Evolutionary conservation across 1,140 invertebrate species (phyloP).

Genomic region (Medauroidea extradentata): DNA sequence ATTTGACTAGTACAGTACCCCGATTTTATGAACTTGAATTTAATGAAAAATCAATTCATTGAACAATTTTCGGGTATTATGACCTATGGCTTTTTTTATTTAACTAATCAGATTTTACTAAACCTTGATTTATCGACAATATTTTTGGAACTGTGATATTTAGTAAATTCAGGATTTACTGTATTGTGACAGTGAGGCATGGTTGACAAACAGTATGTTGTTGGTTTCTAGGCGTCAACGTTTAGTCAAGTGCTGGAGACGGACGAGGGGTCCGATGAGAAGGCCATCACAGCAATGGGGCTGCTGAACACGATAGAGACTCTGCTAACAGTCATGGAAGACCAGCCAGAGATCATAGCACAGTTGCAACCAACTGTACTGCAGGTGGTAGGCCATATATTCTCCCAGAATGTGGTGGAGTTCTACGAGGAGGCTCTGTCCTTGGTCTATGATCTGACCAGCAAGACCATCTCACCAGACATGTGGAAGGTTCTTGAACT

Average conservation of each 20-base stretch:
- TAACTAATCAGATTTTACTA: too few relatives aligned
- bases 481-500: conserved; percentile 96
- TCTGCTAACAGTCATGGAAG: conserved; percentile 89
- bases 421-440: conserved; percentile 96
- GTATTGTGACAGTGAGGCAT: too few relatives aligned
- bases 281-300: conserved; percentile 96
- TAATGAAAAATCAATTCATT: too few relatives aligned
- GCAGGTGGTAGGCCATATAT: conserved; percentile 83
- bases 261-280: conserved; percentile 90
- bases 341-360: conserved; percentile 81
- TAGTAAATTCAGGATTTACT: too few relatives aligned
- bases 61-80: too few relatives aligned
- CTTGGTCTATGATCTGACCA: conserved; percentile 87
- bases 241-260: conserved; percentile 82
- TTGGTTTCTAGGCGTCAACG: conserved; percentile 64
- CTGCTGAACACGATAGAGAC: conserved; percentile 96
- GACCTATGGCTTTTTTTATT: too few relatives aligned
- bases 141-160: too few relatives aligned
- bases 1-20: too few relatives aligned
- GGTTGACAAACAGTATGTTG: background rate
- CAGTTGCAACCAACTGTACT: conserved; percentile 92
- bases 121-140: too few relatives aligned
- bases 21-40: too few relatives aligned
- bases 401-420: conserved; percentile 82
- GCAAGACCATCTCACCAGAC: conserved; percentile 80